Base-by-base conservation (phyloP, 2,888 invertebrate species). In the Synergus umbraculus region DNA sequence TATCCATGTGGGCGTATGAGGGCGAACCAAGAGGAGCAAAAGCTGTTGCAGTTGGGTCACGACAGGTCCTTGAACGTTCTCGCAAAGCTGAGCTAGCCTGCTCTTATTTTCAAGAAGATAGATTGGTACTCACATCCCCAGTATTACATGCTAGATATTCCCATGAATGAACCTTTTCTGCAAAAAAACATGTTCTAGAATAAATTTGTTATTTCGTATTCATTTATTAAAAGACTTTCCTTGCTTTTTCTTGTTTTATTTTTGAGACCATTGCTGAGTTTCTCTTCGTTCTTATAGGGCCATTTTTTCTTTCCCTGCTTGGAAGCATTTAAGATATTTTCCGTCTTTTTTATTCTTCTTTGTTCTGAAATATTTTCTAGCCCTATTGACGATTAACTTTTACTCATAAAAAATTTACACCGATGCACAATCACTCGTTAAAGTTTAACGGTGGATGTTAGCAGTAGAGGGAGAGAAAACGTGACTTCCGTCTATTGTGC, bases 401-500 rank as follows among this genome's bases (percentile, higher is more conserved):
- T 2, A 18, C 10, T 9, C 12, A n/a, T 22, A 10, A 10, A 60
- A 60, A 60, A 60, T 60, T 60, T 60, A 60, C 60, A 60, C 5
- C 22, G 8, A 12, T 60, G 18, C 22, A 60, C 8, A 29, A 44
- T 44, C 8, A 44, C 12, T 60, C 22, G 18, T 60, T 60, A 22
- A 60, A 60, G 60, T 12, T 60, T 60, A 60, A 22, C 22, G 60
- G 60, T 60, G 10, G 22, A 60, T 60, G 60, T 60, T 12, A 60
- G 10, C 60, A 22, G 60, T 60, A 60, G 22, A 60, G 22, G 22
- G 18, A 60, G 60, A 60, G 60, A 60, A 22, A 60, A 22, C 22
- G 60, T 60, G 60, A 60, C 22, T 60, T 60, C 60, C 22, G 60
- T 22, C 60, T 60, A 60, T 60, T 60, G 22, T 60, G 54, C 54